These are phyloP conservation scores for Eulemur coronatus DNA, from an alignment of 2,797 vertebrate genomes.

Conservation along the genomic window DNA sequence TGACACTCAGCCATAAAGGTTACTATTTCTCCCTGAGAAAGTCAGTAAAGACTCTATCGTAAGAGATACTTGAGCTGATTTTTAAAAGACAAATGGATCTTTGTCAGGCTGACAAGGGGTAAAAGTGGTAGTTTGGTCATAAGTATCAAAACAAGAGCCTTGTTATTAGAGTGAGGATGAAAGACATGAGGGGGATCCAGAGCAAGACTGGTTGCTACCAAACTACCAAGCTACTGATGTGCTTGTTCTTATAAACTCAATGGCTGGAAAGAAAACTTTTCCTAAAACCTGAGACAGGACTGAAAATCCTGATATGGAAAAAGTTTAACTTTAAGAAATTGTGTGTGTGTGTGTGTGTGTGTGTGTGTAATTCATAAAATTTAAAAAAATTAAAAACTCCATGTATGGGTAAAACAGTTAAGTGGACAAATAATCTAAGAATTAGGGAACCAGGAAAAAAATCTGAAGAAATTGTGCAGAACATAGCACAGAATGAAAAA, in stretches of 20 bases:
- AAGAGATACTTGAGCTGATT: not conserved
- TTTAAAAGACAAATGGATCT: not conserved
- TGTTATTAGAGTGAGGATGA: not conserved
- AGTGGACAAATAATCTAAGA: not conserved
- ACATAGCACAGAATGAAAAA: not conserved
- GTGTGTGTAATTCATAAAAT: not conserved
- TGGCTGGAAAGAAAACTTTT: not conserved
- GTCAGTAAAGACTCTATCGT: not conserved
- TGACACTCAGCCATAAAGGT: not conserved
- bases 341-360: not conserved
- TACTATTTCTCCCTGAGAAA: not conserved
- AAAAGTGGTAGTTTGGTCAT: not conserved
- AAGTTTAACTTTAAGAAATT: not conserved
- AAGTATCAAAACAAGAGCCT: not conserved
- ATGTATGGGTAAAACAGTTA: not conserved
- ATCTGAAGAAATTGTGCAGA: not conserved
- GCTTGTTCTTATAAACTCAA: not conserved
- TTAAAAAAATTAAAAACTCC: conserved; percentile 6
- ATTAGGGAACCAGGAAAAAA: not conserved
- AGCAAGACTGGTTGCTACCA: not conserved
- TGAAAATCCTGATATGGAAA: not conserved
- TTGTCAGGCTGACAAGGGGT: not conserved
- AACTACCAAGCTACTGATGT: not conserved
- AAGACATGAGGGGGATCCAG: not conserved
- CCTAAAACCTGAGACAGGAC: not conserved